Evolutionary conservation across 2,113 vertebrate genomes (phyloP), one percentile per base, ranked within the genome.

Genomic region (Butorides virescens): DNA sequence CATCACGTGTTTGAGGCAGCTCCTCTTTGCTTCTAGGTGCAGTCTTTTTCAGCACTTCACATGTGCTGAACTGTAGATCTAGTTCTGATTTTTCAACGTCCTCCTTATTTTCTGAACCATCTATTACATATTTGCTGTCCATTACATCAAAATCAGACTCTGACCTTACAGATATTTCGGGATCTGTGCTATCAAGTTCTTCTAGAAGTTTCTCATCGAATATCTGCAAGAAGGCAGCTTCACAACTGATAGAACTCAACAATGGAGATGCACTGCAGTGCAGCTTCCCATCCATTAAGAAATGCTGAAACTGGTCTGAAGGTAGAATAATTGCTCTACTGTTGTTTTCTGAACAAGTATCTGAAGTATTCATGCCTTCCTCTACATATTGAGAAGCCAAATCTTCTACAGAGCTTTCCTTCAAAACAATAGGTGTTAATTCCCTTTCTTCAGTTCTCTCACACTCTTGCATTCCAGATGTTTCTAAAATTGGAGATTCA

Each of bases 201-300:
- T 97, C 97, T 92, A 97, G 97, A 95, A 98, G 26, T 12, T 95
- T 97, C 88, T 98, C 98, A 47, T 94, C 74, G 67, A 94, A 67
- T 96, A 98, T 96, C 10, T 95, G 89, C 76, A 70, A 23, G 26
- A 58, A 42, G 44, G 5, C 5, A 93, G 44, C 44, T n/a, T 93
- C 87, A 68, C 3, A 4, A 86, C 16, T 32, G 5, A 90, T 5
- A 73, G 39, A 85, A 88, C 29, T 74, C 63, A 92, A 17, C 19
- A 95, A 15, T 0, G 46, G 30, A 82, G 94, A 86, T 56, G 61
- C 39, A 83, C 89, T 67, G 77, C 77, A 56, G 21, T 52, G 29
- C 4, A 34, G 26, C 46, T 23, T 70, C 53, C 65, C 14, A 82
- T 30, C 17, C 27, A 13, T 8, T 10, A 66, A 84, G 78, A 86